Evolutionary conservation across 2,888 invertebrate species (phyloP).

Genomic region (Drepana falcataria): DNA sequence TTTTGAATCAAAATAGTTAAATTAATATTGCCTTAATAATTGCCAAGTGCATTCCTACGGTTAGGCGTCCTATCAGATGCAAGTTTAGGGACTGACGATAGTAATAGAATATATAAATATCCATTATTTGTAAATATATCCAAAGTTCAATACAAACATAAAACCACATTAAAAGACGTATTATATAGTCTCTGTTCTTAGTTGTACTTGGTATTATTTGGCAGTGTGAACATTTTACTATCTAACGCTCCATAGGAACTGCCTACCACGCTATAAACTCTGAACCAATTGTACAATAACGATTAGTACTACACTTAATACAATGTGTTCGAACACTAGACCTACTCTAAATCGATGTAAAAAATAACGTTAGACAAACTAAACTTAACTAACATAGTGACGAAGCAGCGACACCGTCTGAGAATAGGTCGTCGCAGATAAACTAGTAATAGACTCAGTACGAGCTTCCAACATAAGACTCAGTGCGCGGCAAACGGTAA

Average conservation of each 20-base stretch:
- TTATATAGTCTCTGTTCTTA: conserved; percentile 42
- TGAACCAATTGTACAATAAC: conserved; percentile 37
- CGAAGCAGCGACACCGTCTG: conserved; percentile 55
- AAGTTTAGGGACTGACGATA: conserved; percentile 7
- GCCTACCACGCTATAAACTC: conserved; percentile 40
- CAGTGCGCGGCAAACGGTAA: conserved; percentile 54
- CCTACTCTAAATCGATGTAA: conserved; percentile 37
- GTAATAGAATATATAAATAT: not conserved
- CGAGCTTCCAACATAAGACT: conserved; percentile 60
- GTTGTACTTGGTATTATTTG: conserved; percentile 65
- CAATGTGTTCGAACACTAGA: conserved; percentile 27
- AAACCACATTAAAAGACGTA: conserved; percentile 28
- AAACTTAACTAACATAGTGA: conserved; percentile 43
- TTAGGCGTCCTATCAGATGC: conserved; percentile 14
- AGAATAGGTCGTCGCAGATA: conserved; percentile 33
- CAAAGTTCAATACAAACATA: conserved; percentile 31
- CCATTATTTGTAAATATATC: conserved; percentile 30
- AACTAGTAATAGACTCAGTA: conserved; percentile 50
- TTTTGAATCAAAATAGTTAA: conserved; percentile 19
- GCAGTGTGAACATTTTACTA: conserved; percentile 55
- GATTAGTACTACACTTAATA: conserved; percentile 23
- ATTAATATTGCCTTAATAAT: conserved; percentile 13
- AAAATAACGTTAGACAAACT: conserved; percentile 39
- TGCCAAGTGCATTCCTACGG: conserved; percentile 17
- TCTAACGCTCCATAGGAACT: conserved; percentile 30